These are phyloP conservation scores for Maccullochella peelii DNA, from an alignment of 2,113 vertebrate species.

Conservation along the genomic window DNA sequence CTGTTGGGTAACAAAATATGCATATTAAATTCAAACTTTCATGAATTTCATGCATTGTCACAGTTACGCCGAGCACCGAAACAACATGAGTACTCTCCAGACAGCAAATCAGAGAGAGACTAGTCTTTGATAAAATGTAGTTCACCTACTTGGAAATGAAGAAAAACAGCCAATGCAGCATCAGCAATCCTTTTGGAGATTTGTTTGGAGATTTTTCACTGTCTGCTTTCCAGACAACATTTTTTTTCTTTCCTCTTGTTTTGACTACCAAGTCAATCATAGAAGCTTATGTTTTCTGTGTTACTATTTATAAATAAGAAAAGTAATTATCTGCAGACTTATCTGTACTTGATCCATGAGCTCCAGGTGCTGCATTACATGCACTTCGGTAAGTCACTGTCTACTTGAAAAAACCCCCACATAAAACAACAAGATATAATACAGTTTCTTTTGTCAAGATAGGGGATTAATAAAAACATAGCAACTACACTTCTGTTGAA, in stretches of 20 bases:
- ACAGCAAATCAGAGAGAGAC: constrained; percentile 37
- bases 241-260: constrained; percentile 7
- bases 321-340: neutral
- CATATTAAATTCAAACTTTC: constrained; percentile 30
- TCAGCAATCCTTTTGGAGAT: constrained; percentile 12
- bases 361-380: neutral
- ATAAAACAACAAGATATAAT: neutral
- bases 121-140: constrained; percentile 58
- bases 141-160: constrained; percentile 49
- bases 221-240: neutral
- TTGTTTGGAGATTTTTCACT: neutral
- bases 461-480: neutral
- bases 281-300: neutral
- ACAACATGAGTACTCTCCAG: constrained; percentile 45
- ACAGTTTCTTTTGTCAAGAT: neutral
- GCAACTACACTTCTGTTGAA: neutral
- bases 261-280: constrained; percentile 1
- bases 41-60: constrained; percentile 36
- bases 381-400: neutral
- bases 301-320: constrained; percentile 1
- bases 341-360: too few species aligned
- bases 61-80: neutral
- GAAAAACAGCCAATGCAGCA: constrained; percentile 23
- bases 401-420: neutral
- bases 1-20: constrained; percentile 19